Base-by-base conservation (phyloP, 2,797 vertebrate genomes). In the Darevskia nairensis region DNA sequence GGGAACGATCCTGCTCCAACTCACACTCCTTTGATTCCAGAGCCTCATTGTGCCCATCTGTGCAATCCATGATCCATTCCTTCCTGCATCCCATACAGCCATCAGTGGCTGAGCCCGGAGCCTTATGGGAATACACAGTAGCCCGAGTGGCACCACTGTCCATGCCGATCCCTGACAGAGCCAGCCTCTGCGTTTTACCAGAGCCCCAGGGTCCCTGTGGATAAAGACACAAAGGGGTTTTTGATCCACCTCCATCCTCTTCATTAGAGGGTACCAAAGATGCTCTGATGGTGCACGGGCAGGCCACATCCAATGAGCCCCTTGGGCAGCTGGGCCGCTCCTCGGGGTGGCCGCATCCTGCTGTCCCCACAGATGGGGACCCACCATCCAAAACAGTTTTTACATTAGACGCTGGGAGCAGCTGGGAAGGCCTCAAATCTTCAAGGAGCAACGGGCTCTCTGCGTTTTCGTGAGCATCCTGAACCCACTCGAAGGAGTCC, bases 401-500 rank as follows among this genome's bases (percentile, higher is more conserved):
- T 80, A 4, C 1, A 8, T 29, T 32, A 0, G 25, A 15, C 17
- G 35, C 0, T 71, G 59, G 32, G 64, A 6, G 0, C 50, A 32
- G 9, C 0, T 0, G 0, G 3, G 19, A 21, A 3, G 75, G n/a
- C 8, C 50, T 10, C 0, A 0, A 21, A 0, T 88, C 50, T 8
- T 75, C 21, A 1, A 80, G 0, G 0, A 0, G 0, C 11, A 19
- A 6, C 3, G 11, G 21, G 6, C 46, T 39, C 55, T 4, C 46
- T 50, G 6, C 7, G 7, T 19, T 55, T 3, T 21, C 17, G 0
- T 0, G 23, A 35, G 27, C 0, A 2, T 1, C 8, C 21, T 39
- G 25, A 8, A 0, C 1, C 5, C 1, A 0, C 0, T 0, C 4
- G 2, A 25, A 35, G 6, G 17, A 2, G 44, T 0, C 21, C 46